phyloP scores from a whole-genome alignment of 2,888 invertebrate genomes.

The Agriotes lineatus region DNA sequence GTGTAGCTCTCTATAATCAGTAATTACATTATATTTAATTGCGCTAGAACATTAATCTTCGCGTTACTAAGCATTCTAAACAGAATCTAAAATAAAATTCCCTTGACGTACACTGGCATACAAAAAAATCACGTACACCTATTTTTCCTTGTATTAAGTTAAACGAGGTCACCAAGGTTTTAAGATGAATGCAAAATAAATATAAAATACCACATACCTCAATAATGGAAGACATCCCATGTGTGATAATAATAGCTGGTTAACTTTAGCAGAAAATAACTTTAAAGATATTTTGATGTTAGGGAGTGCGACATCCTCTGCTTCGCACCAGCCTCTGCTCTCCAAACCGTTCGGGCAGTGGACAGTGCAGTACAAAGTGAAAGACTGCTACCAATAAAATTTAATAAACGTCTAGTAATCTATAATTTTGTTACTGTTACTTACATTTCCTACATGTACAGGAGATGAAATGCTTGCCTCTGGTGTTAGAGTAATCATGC shows the following conservation, averaged over 20 bases:
- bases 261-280: constrained; percentile 74
- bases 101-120: no score
- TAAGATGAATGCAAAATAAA: no score
- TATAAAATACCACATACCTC: no score
- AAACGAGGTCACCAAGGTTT: no score
- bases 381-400: constrained; percentile 49
- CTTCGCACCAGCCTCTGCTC: constrained; percentile 80
- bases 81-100: no score
- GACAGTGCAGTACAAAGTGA: constrained; percentile 74
- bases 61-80: no score
- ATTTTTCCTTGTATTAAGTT: no score
- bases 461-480: constrained; percentile 63
- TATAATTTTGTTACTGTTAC: background rate
- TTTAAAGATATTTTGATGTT: constrained; percentile 77
- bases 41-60: no score
- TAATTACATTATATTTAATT: no score
- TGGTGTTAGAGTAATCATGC: constrained; percentile 76
- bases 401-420: background rate
- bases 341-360: constrained; percentile 74
- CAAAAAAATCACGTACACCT: no score
- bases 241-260: constrained; percentile 79
- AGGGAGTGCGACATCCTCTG: constrained; percentile 75
- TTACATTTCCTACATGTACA: background rate
- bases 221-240: constrained; percentile 82
- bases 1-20: no score